A percentile compares a stretch with the other conserved stretches of the same genome.
These are phyloP conservation scores for Homarus americanus DNA, from an alignment of 1,140 invertebrate genomes.

Conservation along the genomic window DNA sequence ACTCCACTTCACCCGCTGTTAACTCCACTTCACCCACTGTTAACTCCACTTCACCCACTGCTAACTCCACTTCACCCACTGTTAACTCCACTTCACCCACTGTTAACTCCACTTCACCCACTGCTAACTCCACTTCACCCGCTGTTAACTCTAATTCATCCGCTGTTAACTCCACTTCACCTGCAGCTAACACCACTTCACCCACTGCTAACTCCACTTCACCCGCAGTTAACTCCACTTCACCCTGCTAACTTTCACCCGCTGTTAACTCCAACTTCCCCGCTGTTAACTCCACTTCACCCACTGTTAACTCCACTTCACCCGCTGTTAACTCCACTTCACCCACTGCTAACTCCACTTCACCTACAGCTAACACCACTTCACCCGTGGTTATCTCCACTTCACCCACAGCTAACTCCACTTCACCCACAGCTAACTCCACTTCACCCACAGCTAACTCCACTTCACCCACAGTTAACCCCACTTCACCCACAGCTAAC, in stretches of 20 bases:
- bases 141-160: neutral
- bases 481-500: neutral
- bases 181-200: neutral
- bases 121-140: neutral
- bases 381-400: neutral
- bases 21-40: neutral
- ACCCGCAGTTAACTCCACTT: neutral
- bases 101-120: neutral
- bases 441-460: neutral
- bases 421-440: neutral
- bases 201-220: neutral
- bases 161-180: neutral
- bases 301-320: neutral
- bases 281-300: neutral
- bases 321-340: neutral
- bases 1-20: neutral
- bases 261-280: neutral
- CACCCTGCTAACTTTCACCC: neutral
- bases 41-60: neutral
- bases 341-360: neutral
- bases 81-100: neutral
- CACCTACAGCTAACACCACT: neutral
- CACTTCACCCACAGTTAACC: neutral
- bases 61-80: neutral
- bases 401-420: neutral